Conservation (phyloP, 2,888 invertebrate genomes). For the Meta bourneti region DNA sequence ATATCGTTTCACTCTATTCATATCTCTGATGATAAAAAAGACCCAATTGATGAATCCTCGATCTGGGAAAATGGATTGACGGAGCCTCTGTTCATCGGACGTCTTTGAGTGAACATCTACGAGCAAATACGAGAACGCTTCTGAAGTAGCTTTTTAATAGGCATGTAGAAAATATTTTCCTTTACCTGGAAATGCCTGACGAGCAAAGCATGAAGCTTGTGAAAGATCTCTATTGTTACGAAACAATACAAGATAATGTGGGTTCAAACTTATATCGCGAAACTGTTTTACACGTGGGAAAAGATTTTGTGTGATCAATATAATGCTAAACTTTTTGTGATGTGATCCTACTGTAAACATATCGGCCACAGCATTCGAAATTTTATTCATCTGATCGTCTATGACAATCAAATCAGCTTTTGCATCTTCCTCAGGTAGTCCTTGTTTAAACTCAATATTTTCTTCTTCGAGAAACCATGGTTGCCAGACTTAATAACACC, state of each 20-base stretch:
- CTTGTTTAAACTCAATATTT: not conserved
- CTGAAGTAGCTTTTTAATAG: conserved; percentile 69
- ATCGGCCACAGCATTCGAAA: no score
- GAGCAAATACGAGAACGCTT: conserved; percentile 75
- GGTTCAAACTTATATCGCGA: no score
- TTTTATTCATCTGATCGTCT: no score
- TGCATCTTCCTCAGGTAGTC: no score
- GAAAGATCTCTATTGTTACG: no score
- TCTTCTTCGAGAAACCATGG: not conserved
- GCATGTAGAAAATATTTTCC: conserved; percentile 34
- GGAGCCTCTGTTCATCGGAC: not conserved
- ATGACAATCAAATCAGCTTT: no score
- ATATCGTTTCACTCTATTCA: not conserved
- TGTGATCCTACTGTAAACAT: no score
- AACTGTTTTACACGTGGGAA: no score
- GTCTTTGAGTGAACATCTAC: not conserved
- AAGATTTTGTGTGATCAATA: no score
- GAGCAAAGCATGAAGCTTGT: no score
- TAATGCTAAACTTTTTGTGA: no score
- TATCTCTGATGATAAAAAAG: not conserved
- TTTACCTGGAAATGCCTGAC: not conserved
- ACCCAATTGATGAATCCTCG: not conserved
- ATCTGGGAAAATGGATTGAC: not conserved
- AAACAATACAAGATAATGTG: no score
- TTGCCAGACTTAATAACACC: not conserved